A percentile compares a stretch with the other conserved stretches of the same genome.
These are phyloP conservation scores for Orthonevra nobilis DNA, from an alignment of 2,888 invertebrate genomes.

Conservation along the genomic window DNA sequence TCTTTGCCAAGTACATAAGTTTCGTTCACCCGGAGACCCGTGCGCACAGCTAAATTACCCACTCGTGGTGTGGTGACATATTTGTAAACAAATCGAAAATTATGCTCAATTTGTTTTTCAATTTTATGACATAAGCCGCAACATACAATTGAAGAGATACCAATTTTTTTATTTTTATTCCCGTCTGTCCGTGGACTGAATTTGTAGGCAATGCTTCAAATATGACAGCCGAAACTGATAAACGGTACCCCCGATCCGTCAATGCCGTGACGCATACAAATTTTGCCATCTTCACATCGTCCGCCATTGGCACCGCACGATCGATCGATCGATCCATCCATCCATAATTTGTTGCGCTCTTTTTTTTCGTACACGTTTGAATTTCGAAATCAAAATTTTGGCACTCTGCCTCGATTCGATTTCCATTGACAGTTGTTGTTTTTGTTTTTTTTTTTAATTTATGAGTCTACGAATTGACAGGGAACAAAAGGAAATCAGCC, in stretches of 20 bases:
- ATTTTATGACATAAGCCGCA: conserved; percentile 43
- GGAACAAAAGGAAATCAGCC: neutral
- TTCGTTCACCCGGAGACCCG: conserved; percentile 5
- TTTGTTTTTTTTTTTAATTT: conserved; percentile 31
- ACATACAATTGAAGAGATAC: conserved; percentile 1
- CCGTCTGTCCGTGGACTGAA: conserved; percentile 48
- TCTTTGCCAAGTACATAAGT: neutral
- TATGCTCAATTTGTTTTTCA: conserved; percentile 43
- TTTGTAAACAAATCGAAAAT: conserved; percentile 61
- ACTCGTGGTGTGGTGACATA: conserved; percentile 27
- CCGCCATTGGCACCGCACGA: no score
- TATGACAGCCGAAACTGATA: conserved; percentile 34
- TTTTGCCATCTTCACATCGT: no score
- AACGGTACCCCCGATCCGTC: conserved; percentile 60
- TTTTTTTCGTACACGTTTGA: conserved; percentile 58
- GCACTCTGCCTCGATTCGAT: conserved; percentile 52
- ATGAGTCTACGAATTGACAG: conserved; percentile 25
- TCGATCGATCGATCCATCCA: conserved; percentile 5
- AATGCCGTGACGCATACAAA: conserved; percentile 61
- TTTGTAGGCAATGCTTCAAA: conserved; percentile 37
- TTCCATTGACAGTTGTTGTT: conserved; percentile 52
- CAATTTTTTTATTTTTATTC: no score
- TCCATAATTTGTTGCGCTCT: neutral
- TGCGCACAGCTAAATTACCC: conserved; percentile 35
- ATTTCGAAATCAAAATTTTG: conserved; percentile 65